These are phyloP conservation scores for Onthophagus sagittarius DNA, from an alignment of 2,888 invertebrate genomes.

Conservation along the genomic window DNA sequence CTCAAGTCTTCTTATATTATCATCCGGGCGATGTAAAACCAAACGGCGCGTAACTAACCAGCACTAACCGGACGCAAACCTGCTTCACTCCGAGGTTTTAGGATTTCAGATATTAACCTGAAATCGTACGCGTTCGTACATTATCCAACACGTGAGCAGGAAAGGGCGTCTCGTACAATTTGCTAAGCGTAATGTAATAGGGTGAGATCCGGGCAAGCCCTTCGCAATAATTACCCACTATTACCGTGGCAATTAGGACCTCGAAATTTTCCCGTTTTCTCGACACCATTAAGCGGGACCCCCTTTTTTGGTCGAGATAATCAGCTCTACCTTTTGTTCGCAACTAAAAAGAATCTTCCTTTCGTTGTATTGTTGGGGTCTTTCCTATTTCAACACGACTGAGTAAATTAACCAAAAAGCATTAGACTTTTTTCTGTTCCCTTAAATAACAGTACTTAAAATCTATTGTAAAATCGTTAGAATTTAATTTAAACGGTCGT, in stretches of 20 bases:
- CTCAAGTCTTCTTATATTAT: not conserved
- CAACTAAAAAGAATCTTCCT: not conserved
- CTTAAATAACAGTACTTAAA: not conserved
- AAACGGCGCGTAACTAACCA: not conserved
- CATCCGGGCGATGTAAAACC: not conserved
- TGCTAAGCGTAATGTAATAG: not conserved
- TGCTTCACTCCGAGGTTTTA: not conserved
- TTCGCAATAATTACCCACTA: not conserved
- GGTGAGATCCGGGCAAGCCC: not conserved
- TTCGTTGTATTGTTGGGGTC: not conserved
- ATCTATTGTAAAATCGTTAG: not conserved
- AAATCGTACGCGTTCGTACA: not conserved
- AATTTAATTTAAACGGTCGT: not conserved
- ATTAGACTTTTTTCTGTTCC: too few relatives aligned
- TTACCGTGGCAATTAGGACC: not conserved
- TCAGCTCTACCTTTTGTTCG: not conserved
- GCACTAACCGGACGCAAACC: not conserved
- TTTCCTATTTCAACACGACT: too few relatives aligned
- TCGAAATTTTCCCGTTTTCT: not conserved
- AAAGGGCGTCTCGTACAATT: not conserved
- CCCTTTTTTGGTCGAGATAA: not conserved
- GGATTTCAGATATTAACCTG: not conserved
- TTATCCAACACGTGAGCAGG: not conserved
- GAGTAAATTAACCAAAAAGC: too few relatives aligned
- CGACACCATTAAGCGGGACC: not conserved